These are phyloP conservation scores for Drosophila yooni DNA, from an alignment of 2,888 invertebrate species.

Conservation along the genomic window DNA sequence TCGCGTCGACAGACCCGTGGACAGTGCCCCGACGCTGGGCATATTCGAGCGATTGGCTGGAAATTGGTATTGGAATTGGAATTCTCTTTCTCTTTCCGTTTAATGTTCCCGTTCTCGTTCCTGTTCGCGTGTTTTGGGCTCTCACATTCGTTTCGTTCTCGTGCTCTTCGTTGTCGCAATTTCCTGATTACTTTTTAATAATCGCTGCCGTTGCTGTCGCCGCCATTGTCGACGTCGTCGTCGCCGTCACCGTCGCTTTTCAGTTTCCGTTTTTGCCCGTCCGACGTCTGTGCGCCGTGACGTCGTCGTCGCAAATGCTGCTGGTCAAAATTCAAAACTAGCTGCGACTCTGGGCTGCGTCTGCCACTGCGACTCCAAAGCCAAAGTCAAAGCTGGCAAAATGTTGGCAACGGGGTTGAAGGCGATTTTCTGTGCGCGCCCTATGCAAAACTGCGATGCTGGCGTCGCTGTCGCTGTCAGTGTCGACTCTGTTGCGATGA, in stretches of 20 bases:
- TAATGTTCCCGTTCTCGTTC: neutral
- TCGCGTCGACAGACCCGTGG: conserved; percentile 35
- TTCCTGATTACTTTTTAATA: conserved; percentile 62
- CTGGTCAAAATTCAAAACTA: conserved; percentile 71
- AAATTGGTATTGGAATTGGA: neutral
- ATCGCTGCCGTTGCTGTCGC: conserved; percentile 26
- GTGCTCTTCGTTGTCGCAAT: conserved; percentile 38
- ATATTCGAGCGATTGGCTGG: conserved; percentile 16
- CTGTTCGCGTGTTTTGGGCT: neutral
- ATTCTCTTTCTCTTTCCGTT: neutral
- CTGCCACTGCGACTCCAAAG: conserved; percentile 26
- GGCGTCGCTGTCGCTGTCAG: neutral
- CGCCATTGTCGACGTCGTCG: conserved; percentile 2
- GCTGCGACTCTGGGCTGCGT: neutral
- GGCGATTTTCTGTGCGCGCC: conserved; percentile 19
- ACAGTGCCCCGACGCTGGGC: conserved; percentile 39
- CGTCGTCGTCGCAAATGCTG: conserved; percentile 81
- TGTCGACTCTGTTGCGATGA: conserved; percentile 40
- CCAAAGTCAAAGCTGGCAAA: conserved; percentile 2
- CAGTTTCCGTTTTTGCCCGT: conserved; percentile 67
- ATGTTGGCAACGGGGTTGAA: conserved; percentile 1
- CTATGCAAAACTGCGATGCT: conserved; percentile 44
- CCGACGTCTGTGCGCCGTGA: conserved; percentile 78
- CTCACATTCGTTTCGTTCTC: conserved; percentile 23
- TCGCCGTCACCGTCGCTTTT: conserved; percentile 33